Conservation (phyloP, 35 echinoderm and acorn worm genomes). For the Stichopus chloronotus region DNA sequence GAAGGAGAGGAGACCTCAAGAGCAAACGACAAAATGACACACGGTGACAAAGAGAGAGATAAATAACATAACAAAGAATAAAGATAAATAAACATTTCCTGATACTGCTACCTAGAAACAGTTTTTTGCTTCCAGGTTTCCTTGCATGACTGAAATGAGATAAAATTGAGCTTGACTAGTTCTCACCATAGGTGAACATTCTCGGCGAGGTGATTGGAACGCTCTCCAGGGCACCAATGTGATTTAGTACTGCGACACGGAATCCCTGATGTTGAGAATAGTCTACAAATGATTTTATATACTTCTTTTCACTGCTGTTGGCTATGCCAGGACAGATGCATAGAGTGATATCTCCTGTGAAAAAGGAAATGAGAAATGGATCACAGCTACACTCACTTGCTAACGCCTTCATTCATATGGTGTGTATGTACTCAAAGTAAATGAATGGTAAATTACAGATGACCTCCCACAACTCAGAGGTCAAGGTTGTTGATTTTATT, state of each 20-base stretch:
- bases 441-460: too few relatives aligned
- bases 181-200: slow-evolving; percentile 94
- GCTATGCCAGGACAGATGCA: slow-evolving; percentile 91
- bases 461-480: too few relatives aligned
- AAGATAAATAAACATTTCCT: too few relatives aligned
- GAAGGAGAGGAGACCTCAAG: too few relatives aligned
- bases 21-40: too few relatives aligned
- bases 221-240: slow-evolving; percentile 79
- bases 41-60: too few relatives aligned
- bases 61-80: too few relatives aligned
- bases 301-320: slow-evolving; percentile 87
- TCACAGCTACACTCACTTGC: neutral
- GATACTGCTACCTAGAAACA: too few relatives aligned
- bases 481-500: too few relatives aligned
- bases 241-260: slow-evolving; percentile 86
- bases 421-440: neutral
- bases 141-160: too few relatives aligned
- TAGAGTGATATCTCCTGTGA: slow-evolving; percentile 77
- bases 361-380: neutral
- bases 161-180: too few relatives aligned
- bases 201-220: slow-evolving; percentile 84
- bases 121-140: too few relatives aligned
- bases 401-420: neutral
- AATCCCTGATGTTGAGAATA: slow-evolving; percentile 83
- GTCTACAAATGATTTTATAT: slow-evolving; percentile 78